Conservation (phyloP, 2,797 vertebrate genomes). For the Schizopygopsis pylzovi region DNA sequence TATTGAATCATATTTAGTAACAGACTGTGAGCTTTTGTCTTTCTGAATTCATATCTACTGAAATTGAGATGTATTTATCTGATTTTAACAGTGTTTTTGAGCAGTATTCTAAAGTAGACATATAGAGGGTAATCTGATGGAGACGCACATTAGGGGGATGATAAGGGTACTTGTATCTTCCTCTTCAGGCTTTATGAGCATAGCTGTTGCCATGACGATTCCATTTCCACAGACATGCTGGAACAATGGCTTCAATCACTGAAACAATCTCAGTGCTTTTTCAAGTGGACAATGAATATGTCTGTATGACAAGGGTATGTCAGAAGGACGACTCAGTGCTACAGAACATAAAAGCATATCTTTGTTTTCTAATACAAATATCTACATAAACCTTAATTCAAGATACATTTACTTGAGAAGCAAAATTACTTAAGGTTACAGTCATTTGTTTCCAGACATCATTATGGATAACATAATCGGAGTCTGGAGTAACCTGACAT, state of each 20-base stretch:
- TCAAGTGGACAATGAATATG: neutral
- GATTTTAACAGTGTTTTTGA: neutral
- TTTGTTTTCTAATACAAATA: neutral
- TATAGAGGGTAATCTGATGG: neutral
- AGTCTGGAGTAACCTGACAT: neutral
- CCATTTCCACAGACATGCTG: slow-evolving; percentile 14
- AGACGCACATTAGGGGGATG: neutral
- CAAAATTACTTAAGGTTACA: neutral
- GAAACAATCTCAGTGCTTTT: neutral
- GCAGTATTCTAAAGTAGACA: neutral
- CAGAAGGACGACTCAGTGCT: neutral
- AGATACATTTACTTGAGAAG: neutral
- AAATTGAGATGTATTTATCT: neutral
- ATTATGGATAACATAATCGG: neutral
- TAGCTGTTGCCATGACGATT: slow-evolving; percentile 14
- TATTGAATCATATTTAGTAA: neutral
- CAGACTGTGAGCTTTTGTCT: neutral
- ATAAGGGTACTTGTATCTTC: neutral
- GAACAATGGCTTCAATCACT: slow-evolving; percentile 4
- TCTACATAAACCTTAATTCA: neutral
- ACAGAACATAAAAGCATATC: slow-evolving; percentile 9
- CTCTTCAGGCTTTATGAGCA: slow-evolving; percentile 9
- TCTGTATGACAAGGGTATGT: neutral
- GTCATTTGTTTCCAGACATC: neutral
- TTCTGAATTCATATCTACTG: neutral